Conservation (phyloP, 2,888 invertebrate genomes). For the Drosophila austrosaltans region DNA sequence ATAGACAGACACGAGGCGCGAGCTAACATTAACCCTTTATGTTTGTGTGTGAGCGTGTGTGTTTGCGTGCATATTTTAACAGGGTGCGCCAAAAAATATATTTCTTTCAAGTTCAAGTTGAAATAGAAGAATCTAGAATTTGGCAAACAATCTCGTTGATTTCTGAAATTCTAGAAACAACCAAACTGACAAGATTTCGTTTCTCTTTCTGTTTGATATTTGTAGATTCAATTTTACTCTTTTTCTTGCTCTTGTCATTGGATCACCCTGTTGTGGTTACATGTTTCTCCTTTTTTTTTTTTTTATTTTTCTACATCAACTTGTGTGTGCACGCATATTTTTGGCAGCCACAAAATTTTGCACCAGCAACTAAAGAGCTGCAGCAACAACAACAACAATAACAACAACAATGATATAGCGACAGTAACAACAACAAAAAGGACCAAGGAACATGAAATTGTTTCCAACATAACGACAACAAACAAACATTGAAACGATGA, state of each 20-base stretch:
- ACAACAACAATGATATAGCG: constrained; percentile 31
- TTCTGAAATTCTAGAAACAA: too few relatives aligned
- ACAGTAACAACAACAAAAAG: constrained; percentile 35
- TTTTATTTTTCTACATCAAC: neutral
- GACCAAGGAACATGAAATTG: constrained; percentile 67
- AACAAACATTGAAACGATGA: constrained; percentile 49
- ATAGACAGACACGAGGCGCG: constrained; percentile 28
- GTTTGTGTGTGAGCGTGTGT: constrained; percentile 19
- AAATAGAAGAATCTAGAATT: neutral
- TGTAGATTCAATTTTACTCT: too few relatives aligned
- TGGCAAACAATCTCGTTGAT: neutral
- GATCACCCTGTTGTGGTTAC: constrained; percentile 6
- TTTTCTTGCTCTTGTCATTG: neutral
- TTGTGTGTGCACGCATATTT: constrained; percentile 60
- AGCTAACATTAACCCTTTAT: constrained; percentile 44
- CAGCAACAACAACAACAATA: constrained; percentile 20
- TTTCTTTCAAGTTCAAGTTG: neutral
- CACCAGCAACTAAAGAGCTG: constrained; percentile 27
- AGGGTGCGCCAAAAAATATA: constrained; percentile 39
- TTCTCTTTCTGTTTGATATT: neutral
- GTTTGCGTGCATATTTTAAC: constrained; percentile 15
- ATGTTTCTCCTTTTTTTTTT: neutral
- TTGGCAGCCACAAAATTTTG: constrained; percentile 65
- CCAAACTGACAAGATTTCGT: too few relatives aligned
- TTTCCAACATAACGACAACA: constrained; percentile 69